Evolutionary conservation across 2,113 vertebrate species (phyloP), one percentile per base, ranked within the genome.

Genomic region (Platycercus adscitus): DNA sequence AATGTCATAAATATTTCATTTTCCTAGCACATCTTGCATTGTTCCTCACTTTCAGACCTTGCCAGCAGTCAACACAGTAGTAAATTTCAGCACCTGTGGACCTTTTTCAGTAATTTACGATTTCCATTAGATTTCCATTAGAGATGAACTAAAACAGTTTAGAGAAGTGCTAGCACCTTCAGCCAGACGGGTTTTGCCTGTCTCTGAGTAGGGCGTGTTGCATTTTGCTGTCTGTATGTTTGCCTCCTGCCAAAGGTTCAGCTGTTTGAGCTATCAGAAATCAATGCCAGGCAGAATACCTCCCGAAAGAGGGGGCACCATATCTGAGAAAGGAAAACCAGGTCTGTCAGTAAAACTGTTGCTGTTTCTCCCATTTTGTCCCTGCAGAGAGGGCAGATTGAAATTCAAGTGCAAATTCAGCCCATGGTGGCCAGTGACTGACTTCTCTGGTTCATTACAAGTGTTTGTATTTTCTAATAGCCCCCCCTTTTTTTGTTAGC

Each of bases 101-200:
- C 96, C 95, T 94, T 96, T 97, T 97, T 89, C 33, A 20, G 97
- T 97, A 98, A 98, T 98, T 98, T 98, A 98, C 92, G 97, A 96
- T 98, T 98, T 98, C 98, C 97, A 98, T 98, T 98, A 98, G 96
- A 98, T 98, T 98, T 97, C 97, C 96, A 97, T 98, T 98, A 97
- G 91, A 97, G 96, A 97, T 97, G 96, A 97, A 82, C 97, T 96
- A 94, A 96, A 97, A 81, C 5, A 60, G 94, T 95, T 97, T 96
- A 89, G 96, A 88, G 92, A 96, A 95, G 96, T 94, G 95, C 97
- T 96, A 60, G 86, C 81, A 94, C 97, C 87, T 96, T 88, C 68
- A 78, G 86, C 88, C 96, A 81, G 81, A 96, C 73, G 91, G 93
- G 50, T 71, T 70, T 71, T 73, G 76, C 71, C 73, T 88, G 87